Base-by-base conservation (phyloP, 2,888 invertebrate species). In the Cylloceria caligata region DNA sequence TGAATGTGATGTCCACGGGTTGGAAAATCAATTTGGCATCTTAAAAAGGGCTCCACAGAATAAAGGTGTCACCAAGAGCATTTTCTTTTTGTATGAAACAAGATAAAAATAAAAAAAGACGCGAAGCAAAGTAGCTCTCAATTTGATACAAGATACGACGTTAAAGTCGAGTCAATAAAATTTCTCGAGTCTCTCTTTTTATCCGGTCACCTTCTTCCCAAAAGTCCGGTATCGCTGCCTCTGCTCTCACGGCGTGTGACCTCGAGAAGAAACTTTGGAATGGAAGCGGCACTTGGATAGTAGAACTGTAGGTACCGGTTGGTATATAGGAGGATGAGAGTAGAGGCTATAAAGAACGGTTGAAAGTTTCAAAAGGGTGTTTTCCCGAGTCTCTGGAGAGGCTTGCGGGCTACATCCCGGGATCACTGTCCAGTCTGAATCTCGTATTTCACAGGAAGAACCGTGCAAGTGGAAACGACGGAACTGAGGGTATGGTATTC, bases 301-400 rank as follows among this genome's bases (percentile, higher is more conserved):
- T 27, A 42, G 27, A 69, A 42, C 62, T 30, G 49, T 72, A 76
- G 34, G 57, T 67, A 82, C 68, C 47, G 69, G 57, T 71, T 55
- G 64, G 64, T 36, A 60, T 62, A 24, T 52, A 52, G 60, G 47
- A 57, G 60, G 52, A 60, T 9, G 21, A 47, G 57, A 60, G 82
- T 71, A 74, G 71, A 69, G 82, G 67, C 75, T 71, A 79, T 82
- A 82, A 82, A 82, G 82, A 79, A 82, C 82, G 75, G 71, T 78
- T 79, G 71, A 82, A 82, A 82, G 42, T 82, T 82, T 82, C 78
- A 82, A 79, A 82, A 75, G 82, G 78, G 79, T 75, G 78, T 82
- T 82, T n/a, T 68, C 71, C 65, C 67, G 65, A 75, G 82, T 82
- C 78, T 79, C 75, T 34, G 36, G 74, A 45, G 82, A 82, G 67